Percentiles rank a stretch among this genome's conserved stretches.
Evolutionary conservation across 2,888 invertebrate species (phyloP).

Genomic region (Nephrotoma appendiculata): DNA sequence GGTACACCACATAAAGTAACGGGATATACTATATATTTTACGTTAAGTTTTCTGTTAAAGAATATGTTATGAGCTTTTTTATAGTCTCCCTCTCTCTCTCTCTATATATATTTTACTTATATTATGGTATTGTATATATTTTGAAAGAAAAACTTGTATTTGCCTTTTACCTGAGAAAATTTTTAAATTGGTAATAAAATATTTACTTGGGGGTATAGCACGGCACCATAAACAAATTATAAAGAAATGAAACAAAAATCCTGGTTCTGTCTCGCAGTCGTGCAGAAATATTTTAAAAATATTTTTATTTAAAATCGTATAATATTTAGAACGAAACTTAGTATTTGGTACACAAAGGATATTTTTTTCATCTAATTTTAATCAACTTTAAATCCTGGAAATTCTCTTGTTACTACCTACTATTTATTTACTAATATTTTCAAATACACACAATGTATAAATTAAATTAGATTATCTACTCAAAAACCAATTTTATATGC

Average conservation of each 20-base stretch:
- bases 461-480: neutral
- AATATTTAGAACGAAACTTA: neutral
- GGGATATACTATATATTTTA: neutral
- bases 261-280: neutral
- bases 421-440: neutral
- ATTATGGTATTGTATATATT: neutral
- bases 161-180: neutral
- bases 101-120: too few relatives aligned
- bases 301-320: neutral
- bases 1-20: neutral
- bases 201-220: neutral
- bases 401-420: neutral
- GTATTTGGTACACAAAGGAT: neutral
- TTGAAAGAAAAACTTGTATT: neutral
- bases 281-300: neutral
- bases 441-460: neutral
- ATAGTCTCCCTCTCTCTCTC: too few relatives aligned
- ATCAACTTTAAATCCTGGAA: neutral
- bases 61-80: neutral
- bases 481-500: neutral
- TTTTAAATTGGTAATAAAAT: neutral
- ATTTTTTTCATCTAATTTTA: neutral
- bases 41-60: neutral
- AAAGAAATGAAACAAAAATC: neutral
- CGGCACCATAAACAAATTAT: neutral